Percentiles rank a stretch among this genome's conserved stretches.
These are phyloP conservation scores for Dynastes grantii DNA, from an alignment of 2,888 invertebrate genomes.

Conservation along the genomic window DNA sequence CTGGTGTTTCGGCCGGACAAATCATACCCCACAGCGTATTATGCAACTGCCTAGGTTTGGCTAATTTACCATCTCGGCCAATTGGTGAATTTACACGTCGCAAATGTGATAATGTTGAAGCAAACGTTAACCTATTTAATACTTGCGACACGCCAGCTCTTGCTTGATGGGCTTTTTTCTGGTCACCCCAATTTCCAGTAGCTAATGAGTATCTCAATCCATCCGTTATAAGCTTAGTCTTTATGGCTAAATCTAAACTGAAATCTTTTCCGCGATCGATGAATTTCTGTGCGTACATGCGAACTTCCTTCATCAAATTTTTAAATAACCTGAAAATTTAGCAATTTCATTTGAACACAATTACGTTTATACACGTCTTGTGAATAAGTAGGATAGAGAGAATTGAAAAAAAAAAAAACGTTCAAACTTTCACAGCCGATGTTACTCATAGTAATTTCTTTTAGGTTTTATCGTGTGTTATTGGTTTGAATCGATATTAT, in stretches of 20 bases:
- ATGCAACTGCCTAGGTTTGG: slow-evolving; percentile 98
- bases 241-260: slow-evolving; percentile 95
- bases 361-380: slow-evolving; percentile 21
- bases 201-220: slow-evolving; percentile 98
- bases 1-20: slow-evolving; percentile 99
- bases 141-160: slow-evolving; percentile 98
- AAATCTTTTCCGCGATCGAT: slow-evolving; percentile 99
- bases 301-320: slow-evolving; percentile 96
- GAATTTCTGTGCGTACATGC: slow-evolving; percentile 99
- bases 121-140: slow-evolving; percentile 98
- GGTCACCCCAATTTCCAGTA: slow-evolving; percentile 99
- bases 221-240: slow-evolving; percentile 98
- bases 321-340: slow-evolving; percentile 81
- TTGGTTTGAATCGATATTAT: too few species aligned
- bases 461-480: too few species aligned
- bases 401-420: too few species aligned
- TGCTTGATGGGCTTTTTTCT: slow-evolving; percentile 99
- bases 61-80: slow-evolving; percentile 98
- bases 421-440: too few species aligned
- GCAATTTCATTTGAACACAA: not conserved
- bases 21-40: slow-evolving; percentile 99
- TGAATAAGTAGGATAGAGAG: too few species aligned
- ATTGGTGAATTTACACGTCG: slow-evolving; percentile 99
- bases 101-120: slow-evolving; percentile 98
- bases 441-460: too few species aligned